Conservation (phyloP, 1,140 invertebrate species). For the Papilio dardanus region DNA sequence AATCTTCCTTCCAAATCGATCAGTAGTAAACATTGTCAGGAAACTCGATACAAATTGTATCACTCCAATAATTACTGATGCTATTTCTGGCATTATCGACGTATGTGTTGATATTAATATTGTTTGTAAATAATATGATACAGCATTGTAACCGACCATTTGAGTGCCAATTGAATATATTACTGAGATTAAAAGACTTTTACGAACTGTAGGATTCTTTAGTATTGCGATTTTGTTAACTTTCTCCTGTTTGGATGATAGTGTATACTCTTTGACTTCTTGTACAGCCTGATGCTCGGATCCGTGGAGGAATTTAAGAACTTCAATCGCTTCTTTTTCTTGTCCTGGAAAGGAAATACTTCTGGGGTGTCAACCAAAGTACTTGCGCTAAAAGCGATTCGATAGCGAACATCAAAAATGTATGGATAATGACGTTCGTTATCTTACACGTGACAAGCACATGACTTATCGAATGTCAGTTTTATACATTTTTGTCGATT, state of each 20-base stretch:
- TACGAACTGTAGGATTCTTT: background rate
- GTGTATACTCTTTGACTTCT: slow-evolving; percentile 47
- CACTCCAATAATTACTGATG: slow-evolving; percentile 34
- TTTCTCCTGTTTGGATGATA: background rate
- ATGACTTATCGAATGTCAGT: too few species aligned
- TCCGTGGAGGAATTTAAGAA: slow-evolving; percentile 45
- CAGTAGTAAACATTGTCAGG: background rate
- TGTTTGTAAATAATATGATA: slow-evolving; percentile 41
- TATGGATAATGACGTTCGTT: too few species aligned
- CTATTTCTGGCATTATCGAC: slow-evolving; percentile 36
- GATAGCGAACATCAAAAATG: too few species aligned
- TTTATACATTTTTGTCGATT: too few species aligned
- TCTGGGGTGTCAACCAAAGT: too few species aligned
- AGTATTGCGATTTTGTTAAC: slow-evolving; percentile 13
- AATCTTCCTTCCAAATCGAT: slow-evolving; percentile 32
- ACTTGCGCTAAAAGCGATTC: too few species aligned
- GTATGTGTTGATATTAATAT: slow-evolving; percentile 40
- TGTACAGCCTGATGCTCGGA: slow-evolving; percentile 45
- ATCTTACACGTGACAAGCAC: too few species aligned
- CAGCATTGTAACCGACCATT: slow-evolving; percentile 37
- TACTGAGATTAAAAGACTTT: background rate
- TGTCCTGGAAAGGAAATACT: slow-evolving; percentile 39
- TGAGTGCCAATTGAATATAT: background rate
- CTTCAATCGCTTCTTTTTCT: slow-evolving; percentile 43
- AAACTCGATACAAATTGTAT: slow-evolving; percentile 38